Conservation (phyloP, 2,797 vertebrate genomes). For the Threskiornis aethiopicus region DNA sequence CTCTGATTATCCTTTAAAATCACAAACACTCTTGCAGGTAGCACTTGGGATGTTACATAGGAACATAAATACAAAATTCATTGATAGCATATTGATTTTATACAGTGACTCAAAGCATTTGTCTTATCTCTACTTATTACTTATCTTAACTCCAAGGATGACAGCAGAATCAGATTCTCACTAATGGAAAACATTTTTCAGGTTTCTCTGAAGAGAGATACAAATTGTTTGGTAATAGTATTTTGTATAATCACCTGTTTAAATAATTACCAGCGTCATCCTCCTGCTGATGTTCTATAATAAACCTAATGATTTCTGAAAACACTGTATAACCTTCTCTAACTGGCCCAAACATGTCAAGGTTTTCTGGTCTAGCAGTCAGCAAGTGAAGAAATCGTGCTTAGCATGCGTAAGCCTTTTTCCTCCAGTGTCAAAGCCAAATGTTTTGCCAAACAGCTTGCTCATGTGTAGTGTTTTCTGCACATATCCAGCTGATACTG, state of each 20-base stretch:
- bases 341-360: not conserved
- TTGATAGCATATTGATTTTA: slow-evolving; percentile 45
- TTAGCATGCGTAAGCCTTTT: not conserved
- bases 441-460: not conserved
- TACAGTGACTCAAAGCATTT: not conserved
- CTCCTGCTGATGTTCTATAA: slow-evolving; percentile 15
- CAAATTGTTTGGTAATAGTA: slow-evolving; percentile 7
- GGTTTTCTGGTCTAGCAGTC: slow-evolving; percentile 6
- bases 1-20: slow-evolving; percentile 27
- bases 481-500: not conserved
- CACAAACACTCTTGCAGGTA: not conserved
- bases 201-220: slow-evolving; percentile 25
- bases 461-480: not conserved
- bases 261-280: slow-evolving; percentile 21
- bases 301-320: slow-evolving; percentile 36
- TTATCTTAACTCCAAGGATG: not conserved
- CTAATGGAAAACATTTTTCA: not conserved
- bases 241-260: slow-evolving; percentile 42
- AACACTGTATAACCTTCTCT: not conserved
- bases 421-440: not conserved
- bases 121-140: not conserved
- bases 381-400: not conserved
- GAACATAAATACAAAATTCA: slow-evolving; percentile 11
- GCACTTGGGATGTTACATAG: not conserved
- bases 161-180: not conserved